phyloP scores from a whole-genome alignment of 2,888 invertebrate genomes.

The Eupithecia tripunctaria region DNA sequence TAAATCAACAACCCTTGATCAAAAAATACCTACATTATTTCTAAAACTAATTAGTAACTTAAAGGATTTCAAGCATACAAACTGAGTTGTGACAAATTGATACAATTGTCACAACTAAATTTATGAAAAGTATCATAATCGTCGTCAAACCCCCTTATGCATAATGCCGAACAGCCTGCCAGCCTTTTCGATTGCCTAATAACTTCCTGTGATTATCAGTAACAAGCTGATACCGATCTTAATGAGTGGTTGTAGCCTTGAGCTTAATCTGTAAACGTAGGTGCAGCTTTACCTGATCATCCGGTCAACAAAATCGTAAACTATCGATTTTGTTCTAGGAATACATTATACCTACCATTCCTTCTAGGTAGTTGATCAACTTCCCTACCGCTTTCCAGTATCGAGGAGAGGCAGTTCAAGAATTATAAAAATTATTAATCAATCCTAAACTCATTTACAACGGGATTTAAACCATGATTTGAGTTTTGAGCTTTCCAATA shows the following conservation, averaged over 20 bases:
- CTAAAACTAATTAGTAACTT: not conserved
- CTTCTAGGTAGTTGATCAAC: too few species aligned
- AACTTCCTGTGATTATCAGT: conserved; percentile 26
- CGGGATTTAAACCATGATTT: too few species aligned
- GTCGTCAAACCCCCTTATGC: not conserved
- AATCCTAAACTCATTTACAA: too few species aligned
- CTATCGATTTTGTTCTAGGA: not conserved
- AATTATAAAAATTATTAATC: too few species aligned
- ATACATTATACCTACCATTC: not conserved
- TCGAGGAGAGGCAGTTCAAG: too few species aligned
- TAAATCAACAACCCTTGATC: not conserved
- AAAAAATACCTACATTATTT: not conserved
- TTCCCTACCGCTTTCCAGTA: too few species aligned
- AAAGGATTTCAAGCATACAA: not conserved
- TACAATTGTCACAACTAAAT: not conserved
- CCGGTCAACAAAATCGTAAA: not conserved
- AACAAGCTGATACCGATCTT: conserved; percentile 24
- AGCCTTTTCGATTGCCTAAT: conserved; percentile 19
- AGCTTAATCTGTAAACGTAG: conserved; percentile 12
- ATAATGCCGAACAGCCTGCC: not conserved
- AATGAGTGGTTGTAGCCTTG: conserved; percentile 18
- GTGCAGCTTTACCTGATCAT: conserved; percentile 13
- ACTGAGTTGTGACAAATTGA: not conserved
- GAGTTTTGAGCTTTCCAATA: too few species aligned
- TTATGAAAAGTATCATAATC: not conserved